Evolutionary conservation across 2,888 invertebrate species (phyloP).

Genomic region (Actias luna): DNA sequence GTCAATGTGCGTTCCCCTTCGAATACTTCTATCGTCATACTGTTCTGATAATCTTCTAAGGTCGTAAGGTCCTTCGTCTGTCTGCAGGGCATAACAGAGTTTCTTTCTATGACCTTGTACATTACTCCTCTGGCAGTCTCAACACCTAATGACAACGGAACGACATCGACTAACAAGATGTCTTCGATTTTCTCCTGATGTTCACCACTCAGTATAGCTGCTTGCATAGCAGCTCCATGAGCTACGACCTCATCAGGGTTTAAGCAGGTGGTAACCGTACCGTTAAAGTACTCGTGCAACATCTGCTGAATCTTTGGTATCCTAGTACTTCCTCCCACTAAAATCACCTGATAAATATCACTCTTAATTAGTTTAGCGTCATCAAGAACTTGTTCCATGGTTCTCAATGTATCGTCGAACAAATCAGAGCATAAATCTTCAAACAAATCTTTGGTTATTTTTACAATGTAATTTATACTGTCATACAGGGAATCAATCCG

Average conservation of each 20-base stretch:
- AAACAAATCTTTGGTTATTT: slow-evolving; percentile 50
- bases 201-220: slow-evolving; percentile 52
- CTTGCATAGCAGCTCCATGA: slow-evolving; percentile 64
- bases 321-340: slow-evolving; percentile 64
- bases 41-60: slow-evolving; percentile 57
- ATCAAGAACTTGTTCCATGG: slow-evolving; percentile 45
- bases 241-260: slow-evolving; percentile 70
- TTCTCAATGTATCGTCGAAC: slow-evolving; percentile 51
- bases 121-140: slow-evolving; percentile 63
- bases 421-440: slow-evolving; percentile 66
- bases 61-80: slow-evolving; percentile 60
- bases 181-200: slow-evolving; percentile 44
- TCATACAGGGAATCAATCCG: slow-evolving; percentile 50
- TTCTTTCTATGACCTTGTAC: slow-evolving; percentile 59
- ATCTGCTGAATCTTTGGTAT: slow-evolving; percentile 59
- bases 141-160: slow-evolving; percentile 61
- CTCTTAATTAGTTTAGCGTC: slow-evolving; percentile 50
- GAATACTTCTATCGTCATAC: slow-evolving; percentile 64
- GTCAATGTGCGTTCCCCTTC: slow-evolving; percentile 64
- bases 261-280: slow-evolving; percentile 43
- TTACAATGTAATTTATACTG: slow-evolving; percentile 52
- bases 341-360: slow-evolving; percentile 51
- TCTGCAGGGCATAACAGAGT: slow-evolving; percentile 60
- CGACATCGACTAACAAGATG: slow-evolving; percentile 54
- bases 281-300: slow-evolving; percentile 51